phyloP scores from a whole-genome alignment of 1,140 invertebrate species.

The Temnothorax nylanderi region DNA sequence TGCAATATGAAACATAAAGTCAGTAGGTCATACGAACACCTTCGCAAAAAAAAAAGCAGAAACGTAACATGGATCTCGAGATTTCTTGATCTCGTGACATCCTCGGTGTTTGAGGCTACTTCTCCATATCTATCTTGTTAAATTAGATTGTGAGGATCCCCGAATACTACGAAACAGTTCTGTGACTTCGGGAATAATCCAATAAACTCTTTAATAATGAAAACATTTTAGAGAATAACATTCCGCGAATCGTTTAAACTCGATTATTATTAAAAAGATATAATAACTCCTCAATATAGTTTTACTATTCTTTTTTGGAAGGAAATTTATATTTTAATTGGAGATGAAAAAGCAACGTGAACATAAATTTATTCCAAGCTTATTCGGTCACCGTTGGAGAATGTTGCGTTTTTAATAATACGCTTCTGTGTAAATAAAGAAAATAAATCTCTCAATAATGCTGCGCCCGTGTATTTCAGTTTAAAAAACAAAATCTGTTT shows the following conservation, averaged over 20 bases:
- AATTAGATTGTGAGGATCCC: not conserved
- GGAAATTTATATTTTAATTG: not conserved
- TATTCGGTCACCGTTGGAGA: not conserved
- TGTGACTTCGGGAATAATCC: not conserved
- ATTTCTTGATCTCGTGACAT: not conserved
- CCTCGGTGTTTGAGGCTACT: not conserved
- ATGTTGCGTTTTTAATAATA: slow-evolving; percentile 25
- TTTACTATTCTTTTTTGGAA: not conserved
- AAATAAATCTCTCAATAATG: slow-evolving; percentile 27
- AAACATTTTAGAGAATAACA: not conserved
- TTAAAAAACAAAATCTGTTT: slow-evolving; percentile 40
- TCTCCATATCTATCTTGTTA: slow-evolving; percentile 6
- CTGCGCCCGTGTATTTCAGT: not conserved
- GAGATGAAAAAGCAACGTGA: not conserved
- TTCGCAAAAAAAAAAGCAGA: slow-evolving; percentile 18
- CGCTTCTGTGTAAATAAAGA: not conserved
- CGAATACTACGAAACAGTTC: not conserved
- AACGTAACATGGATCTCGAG: not conserved
- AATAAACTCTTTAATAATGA: slow-evolving; percentile 1
- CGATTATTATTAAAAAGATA: not conserved
- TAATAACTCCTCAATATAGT: not conserved
- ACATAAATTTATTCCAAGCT: slow-evolving; percentile 13
- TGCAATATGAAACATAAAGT: slow-evolving; percentile 18
- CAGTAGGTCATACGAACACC: not conserved
- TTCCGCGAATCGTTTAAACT: not conserved